phyloP scores from a whole-genome alignment of 2,797 vertebrate species.

The Triplophysa yarkandensis region DNA sequence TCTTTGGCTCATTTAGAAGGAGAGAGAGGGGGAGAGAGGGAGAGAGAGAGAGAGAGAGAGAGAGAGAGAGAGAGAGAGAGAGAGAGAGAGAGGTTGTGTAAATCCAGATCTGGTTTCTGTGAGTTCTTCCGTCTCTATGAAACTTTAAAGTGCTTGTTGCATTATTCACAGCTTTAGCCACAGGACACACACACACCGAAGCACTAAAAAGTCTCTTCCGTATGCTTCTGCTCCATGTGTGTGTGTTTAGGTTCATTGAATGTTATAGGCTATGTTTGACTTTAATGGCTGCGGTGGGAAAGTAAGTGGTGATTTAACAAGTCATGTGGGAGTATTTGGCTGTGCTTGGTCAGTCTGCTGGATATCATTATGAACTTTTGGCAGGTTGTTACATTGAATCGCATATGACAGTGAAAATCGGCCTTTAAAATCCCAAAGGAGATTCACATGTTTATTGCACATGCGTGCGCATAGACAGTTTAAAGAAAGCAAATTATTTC shows the following conservation, averaged over 20 bases:
- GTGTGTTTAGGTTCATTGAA: constrained; percentile 33
- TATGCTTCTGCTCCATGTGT: constrained; percentile 1
- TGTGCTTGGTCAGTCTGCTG: constrained; percentile 19
- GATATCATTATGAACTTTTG: constrained; percentile 24
- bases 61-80: constrained; percentile 12
- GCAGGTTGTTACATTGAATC: constrained; percentile 17
- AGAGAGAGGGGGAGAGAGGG: background rate
- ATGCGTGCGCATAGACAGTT: background rate
- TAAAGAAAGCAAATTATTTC: constrained; percentile 8
- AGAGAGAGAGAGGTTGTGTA: constrained; percentile 16
- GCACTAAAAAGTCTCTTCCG: constrained; percentile 1
- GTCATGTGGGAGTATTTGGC: constrained; percentile 37
- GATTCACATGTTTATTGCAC: background rate
- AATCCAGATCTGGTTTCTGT: constrained; percentile 47
- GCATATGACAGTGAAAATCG: background rate
- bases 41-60: background rate
- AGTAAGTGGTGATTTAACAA: constrained; percentile 40
- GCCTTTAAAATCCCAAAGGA: constrained; percentile 11
- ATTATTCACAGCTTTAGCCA: constrained; percentile 48
- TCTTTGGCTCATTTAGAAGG: no score
- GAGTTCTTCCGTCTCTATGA: constrained; percentile 36
- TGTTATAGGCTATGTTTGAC: constrained; percentile 33
- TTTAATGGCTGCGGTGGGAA: constrained; percentile 24
- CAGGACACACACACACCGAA: constrained; percentile 36
- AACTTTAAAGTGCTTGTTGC: constrained; percentile 46